Evolutionary conservation across 2,113 vertebrate species (phyloP).

Genomic region (Xiphophorus couchianus): DNA sequence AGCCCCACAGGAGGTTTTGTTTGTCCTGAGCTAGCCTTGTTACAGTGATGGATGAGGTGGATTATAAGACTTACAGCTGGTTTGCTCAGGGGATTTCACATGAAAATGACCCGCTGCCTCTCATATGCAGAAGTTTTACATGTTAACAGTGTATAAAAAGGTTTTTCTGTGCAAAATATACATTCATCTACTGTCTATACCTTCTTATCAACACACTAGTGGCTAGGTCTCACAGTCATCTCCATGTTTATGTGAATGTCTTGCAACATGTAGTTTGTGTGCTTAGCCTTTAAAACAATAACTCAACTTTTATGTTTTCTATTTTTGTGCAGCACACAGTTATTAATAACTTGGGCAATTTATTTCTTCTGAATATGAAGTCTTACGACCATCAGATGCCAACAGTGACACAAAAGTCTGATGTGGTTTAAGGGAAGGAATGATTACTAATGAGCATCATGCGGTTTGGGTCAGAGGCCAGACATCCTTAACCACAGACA

Average conservation of each 20-base stretch:
- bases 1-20: slow-evolving; percentile 10
- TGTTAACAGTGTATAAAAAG: background rate
- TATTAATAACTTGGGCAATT: background rate
- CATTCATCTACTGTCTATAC: background rate
- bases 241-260: background rate
- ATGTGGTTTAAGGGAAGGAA: slow-evolving; percentile 27
- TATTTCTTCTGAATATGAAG: slow-evolving; percentile 24
- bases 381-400: slow-evolving; percentile 68
- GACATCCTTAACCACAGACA: slow-evolving; percentile 52
- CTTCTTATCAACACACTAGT: background rate
- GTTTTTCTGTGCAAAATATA: background rate
- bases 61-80: slow-evolving; percentile 69
- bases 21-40: slow-evolving; percentile 41
- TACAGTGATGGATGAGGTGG: slow-evolving; percentile 64
- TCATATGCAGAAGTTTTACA: slow-evolving; percentile 14
- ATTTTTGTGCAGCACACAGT: background rate
- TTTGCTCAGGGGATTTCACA: slow-evolving; percentile 47
- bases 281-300: too few species aligned
- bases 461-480: slow-evolving; percentile 60
- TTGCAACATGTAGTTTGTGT: background rate
- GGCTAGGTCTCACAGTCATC: background rate
- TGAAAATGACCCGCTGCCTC: slow-evolving; percentile 28
- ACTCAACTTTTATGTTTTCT: background rate
- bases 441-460: slow-evolving; percentile 56
- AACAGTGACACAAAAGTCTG: slow-evolving; percentile 44